Conservation (phyloP, 2,797 vertebrate genomes). For the Craterocephalus amniculus region DNA sequence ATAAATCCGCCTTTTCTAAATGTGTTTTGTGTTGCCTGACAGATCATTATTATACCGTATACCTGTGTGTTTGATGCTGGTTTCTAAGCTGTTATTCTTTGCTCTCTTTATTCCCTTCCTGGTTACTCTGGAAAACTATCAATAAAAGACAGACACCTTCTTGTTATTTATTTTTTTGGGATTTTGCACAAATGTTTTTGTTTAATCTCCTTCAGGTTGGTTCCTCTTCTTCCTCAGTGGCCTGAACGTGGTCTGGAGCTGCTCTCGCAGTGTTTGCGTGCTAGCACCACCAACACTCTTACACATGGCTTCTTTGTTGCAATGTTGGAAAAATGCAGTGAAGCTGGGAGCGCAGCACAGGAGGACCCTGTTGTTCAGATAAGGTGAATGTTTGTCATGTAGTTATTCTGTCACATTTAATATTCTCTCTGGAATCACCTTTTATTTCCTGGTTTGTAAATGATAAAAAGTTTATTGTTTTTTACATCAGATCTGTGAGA, state of each 20-base stretch:
- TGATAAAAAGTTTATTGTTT: background rate
- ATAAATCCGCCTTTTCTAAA: background rate
- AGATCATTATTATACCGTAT: too few species aligned
- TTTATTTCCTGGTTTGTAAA: background rate
- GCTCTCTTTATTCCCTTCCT: background rate
- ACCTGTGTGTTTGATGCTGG: background rate
- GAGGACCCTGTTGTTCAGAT: constrained; percentile 20
- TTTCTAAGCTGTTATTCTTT: background rate
- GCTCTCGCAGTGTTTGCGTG: constrained; percentile 89
- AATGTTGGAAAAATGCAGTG: constrained; percentile 81
- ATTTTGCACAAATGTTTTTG: background rate
- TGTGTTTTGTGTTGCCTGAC: too few species aligned
- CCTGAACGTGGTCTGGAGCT: constrained; percentile 85
- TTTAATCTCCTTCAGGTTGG: constrained; percentile 77
- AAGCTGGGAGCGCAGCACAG: background rate
- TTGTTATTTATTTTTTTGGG: background rate
- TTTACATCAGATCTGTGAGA: background rate
- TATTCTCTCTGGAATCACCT: background rate
- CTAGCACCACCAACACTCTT: constrained; percentile 83
- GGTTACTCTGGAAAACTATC: background rate
- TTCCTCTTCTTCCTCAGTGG: constrained; percentile 86
- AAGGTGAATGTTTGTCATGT: constrained; percentile 45
- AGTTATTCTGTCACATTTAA: background rate
- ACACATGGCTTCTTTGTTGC: constrained; percentile 95
- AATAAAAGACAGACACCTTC: background rate